These are phyloP conservation scores for Anoplius nigerrimus DNA, from an alignment of 2,888 invertebrate genomes.

Conservation along the genomic window DNA sequence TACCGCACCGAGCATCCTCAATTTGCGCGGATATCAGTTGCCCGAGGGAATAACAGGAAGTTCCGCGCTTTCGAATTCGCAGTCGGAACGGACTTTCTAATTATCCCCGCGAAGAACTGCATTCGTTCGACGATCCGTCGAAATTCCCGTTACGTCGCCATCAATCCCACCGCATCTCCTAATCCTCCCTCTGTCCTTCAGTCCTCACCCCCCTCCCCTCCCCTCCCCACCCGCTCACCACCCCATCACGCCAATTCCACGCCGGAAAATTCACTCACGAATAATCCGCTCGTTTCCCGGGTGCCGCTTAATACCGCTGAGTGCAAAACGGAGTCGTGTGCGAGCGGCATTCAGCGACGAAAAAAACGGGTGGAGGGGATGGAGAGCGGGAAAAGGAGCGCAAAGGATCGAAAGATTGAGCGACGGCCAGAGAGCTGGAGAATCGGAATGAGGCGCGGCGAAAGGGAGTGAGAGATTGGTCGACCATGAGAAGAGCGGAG, in stretches of 20 bases:
- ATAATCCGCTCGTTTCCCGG: constrained; percentile 50
- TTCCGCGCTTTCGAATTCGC: too few species aligned
- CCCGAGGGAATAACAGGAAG: too few species aligned
- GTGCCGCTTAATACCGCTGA: constrained; percentile 48
- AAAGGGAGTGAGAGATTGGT: constrained; percentile 14
- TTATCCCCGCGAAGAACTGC: not conserved
- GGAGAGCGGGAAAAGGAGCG: not conserved
- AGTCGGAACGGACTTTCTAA: too few species aligned
- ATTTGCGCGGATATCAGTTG: too few species aligned
- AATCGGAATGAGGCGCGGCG: too few species aligned
- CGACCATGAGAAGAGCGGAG: constrained; percentile 2
- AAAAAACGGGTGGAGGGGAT: constrained; percentile 1
- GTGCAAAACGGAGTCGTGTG: constrained; percentile 8
- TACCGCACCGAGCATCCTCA: too few species aligned
- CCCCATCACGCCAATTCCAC: not conserved
- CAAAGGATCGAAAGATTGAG: constrained; percentile 11
- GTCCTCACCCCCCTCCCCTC: not conserved
- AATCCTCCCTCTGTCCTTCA: constrained; percentile 1
- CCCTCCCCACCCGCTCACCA: not conserved
- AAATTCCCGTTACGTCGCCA: not conserved
- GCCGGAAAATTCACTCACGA: constrained; percentile 40
- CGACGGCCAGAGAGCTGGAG: constrained; percentile 4
- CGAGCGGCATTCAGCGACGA: not conserved
- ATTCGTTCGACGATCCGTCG: not conserved
- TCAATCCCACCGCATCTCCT: constrained; percentile 32